Conservation (phyloP, 2,888 invertebrate genomes). For the Timandra comae region DNA sequence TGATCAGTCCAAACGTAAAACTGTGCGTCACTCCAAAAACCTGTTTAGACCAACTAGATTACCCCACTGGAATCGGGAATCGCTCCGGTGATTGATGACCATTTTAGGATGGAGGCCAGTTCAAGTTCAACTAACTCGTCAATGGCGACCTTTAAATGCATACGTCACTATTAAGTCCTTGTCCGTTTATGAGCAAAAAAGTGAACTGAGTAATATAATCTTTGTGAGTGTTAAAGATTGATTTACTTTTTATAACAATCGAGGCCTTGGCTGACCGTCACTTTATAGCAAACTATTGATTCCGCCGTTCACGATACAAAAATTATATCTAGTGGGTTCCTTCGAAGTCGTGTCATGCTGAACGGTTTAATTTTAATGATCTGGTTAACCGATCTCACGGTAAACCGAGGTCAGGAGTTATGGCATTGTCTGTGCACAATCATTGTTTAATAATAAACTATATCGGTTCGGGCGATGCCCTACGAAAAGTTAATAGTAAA, state of each 20-base stretch:
- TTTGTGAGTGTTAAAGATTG: slow-evolving; percentile 23
- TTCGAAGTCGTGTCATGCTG: slow-evolving; percentile 9
- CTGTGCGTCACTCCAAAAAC: too few relatives aligned
- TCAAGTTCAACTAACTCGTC: too few relatives aligned
- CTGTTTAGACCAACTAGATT: too few relatives aligned
- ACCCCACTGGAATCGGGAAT: too few relatives aligned
- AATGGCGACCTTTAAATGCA: slow-evolving; percentile 8
- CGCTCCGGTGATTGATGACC: too few relatives aligned
- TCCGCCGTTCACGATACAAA: slow-evolving; percentile 63
- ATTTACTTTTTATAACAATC: slow-evolving; percentile 34
- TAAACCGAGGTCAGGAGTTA: slow-evolving; percentile 24
- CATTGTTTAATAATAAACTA: slow-evolving; percentile 5
- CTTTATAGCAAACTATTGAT: slow-evolving; percentile 33
- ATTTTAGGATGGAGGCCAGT: too few relatives aligned
- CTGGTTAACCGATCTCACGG: slow-evolving; percentile 27
- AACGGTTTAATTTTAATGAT: slow-evolving; percentile 17
- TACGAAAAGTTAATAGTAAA: too few relatives aligned
- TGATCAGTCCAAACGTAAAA: too few relatives aligned
- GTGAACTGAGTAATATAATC: slow-evolving; percentile 28
- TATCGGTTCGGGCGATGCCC: too few relatives aligned
- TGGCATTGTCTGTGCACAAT: slow-evolving; percentile 18
- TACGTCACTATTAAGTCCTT: slow-evolving; percentile 20
- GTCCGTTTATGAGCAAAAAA: slow-evolving; percentile 23
- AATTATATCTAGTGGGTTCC: slow-evolving; percentile 34
- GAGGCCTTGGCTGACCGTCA: slow-evolving; percentile 12